Evolutionary conservation across 1,140 invertebrate species (phyloP).

Genomic region (Caerostris extrusa): DNA sequence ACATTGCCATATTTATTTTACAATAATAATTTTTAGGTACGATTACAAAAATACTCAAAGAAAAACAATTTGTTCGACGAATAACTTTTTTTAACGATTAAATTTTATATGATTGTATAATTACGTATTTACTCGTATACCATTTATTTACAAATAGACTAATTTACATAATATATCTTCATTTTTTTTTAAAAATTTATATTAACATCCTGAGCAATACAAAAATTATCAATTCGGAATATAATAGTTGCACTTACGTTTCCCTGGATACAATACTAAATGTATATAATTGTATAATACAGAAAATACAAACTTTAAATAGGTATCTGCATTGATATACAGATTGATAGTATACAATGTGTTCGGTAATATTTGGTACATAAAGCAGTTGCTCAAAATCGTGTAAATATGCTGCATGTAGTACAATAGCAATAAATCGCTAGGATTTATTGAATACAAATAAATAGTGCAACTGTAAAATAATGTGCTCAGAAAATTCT

Average conservation of each 20-base stretch:
- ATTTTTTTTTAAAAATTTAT: not conserved
- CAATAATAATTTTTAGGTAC: too few species aligned
- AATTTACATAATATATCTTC: not conserved
- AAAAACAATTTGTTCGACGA: too few species aligned
- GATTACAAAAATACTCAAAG: too few species aligned
- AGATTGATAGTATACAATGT: not conserved
- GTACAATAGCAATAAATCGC: too few species aligned
- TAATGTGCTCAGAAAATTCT: too few species aligned
- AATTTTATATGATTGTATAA: not conserved
- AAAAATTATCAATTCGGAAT: not conserved
- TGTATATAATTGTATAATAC: not conserved
- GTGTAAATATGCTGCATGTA: too few species aligned
- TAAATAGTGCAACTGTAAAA: too few species aligned
- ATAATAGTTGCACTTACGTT: not conserved
- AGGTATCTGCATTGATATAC: not conserved
- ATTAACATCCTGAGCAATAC: not conserved
- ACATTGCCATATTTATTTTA: too few species aligned
- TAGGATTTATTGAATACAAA: too few species aligned
- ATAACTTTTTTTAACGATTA: too few species aligned
- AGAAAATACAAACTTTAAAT: not conserved
- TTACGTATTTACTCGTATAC: constrained; percentile 12
- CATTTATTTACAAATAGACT: not conserved
- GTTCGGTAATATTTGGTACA: not conserved
- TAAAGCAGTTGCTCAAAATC: not conserved
- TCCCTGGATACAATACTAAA: not conserved